Percentiles rank a stretch among this genome's conserved stretches.
Conservation (phyloP, 2,888 invertebrate genomes). For the Gerris lacustris region DNA sequence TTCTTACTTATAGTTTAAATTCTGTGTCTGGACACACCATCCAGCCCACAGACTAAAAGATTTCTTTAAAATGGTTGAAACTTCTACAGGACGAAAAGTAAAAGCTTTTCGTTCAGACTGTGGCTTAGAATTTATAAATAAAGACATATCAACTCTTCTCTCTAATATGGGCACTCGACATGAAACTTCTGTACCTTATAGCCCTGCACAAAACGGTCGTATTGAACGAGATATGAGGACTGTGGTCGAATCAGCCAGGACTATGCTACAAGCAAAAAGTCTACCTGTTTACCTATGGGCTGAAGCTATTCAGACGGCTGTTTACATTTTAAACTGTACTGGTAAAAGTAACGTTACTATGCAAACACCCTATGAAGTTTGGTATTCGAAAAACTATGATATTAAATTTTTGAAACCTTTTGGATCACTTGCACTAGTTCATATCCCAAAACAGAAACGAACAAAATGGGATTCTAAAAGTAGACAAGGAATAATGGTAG, state of each 20-base stretch:
- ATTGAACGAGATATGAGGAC: conserved; percentile 20
- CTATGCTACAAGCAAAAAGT: conserved; percentile 16
- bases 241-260: conserved; percentile 21
- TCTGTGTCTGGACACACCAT: no score
- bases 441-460: conserved; percentile 13
- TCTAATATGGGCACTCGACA: conserved; percentile 13
- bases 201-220: conserved; percentile 19
- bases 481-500: conserved; percentile 12
- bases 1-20: no score
- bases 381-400: conserved; percentile 22
- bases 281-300: conserved; percentile 19
- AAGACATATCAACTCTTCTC: conserved; percentile 28
- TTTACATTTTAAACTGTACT: conserved; percentile 7
- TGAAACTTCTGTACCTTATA: conserved; percentile 13
- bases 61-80: background rate
- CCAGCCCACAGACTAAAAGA: no score
- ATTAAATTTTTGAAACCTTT: conserved; percentile 2
- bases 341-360: conserved; percentile 17
- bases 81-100: conserved; percentile 28
- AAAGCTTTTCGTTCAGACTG: conserved; percentile 32
- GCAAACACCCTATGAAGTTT: conserved; percentile 32
- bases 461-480: conserved; percentile 15
- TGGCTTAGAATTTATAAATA: conserved; percentile 32
- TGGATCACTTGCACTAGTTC: conserved; percentile 9
- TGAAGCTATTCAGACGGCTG: conserved; percentile 10